Conservation (phyloP, 2,113 vertebrate genomes). For the Chlorodrepanis virens region DNA sequence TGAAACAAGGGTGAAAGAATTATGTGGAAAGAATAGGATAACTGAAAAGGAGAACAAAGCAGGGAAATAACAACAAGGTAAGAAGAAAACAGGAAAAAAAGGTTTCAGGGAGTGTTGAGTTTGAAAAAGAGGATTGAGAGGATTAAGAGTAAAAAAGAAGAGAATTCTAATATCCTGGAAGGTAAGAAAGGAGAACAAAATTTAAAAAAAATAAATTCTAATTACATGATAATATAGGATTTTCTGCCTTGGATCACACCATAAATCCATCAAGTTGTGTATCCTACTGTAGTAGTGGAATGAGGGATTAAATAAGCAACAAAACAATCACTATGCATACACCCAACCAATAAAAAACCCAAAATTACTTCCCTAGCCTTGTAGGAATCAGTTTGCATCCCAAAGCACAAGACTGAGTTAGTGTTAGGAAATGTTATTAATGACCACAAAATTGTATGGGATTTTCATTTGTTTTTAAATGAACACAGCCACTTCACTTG, state of each 20-base stretch:
- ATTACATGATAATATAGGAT: not conserved
- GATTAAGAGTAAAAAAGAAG: not conserved
- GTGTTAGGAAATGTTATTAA: not conserved
- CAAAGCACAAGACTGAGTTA: not conserved
- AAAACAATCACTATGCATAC: not conserved
- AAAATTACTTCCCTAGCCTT: not conserved
- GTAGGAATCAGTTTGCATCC: not conserved
- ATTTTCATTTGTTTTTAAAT: not conserved
- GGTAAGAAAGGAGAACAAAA: not conserved
- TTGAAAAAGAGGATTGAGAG: slow-evolving; percentile 9
- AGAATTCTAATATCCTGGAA: not conserved
- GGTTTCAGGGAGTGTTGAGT: not conserved
- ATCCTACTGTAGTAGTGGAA: not conserved
- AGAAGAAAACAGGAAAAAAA: not conserved
- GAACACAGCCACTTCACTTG: not conserved
- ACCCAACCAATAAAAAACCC: not conserved
- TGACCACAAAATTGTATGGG: not conserved
- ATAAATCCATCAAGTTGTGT: not conserved
- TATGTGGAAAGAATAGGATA: not conserved
- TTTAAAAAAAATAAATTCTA: not conserved
- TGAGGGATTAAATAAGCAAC: not conserved
- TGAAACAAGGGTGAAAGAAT: not conserved
- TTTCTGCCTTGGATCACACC: not conserved
- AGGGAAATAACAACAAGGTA: not conserved
- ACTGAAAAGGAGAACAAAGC: slow-evolving; percentile 1